A percentile compares a stretch with the other conserved stretches of the same genome.
Conservation (phyloP, 2,113 vertebrate genomes). For the Rissa tridactyla region DNA sequence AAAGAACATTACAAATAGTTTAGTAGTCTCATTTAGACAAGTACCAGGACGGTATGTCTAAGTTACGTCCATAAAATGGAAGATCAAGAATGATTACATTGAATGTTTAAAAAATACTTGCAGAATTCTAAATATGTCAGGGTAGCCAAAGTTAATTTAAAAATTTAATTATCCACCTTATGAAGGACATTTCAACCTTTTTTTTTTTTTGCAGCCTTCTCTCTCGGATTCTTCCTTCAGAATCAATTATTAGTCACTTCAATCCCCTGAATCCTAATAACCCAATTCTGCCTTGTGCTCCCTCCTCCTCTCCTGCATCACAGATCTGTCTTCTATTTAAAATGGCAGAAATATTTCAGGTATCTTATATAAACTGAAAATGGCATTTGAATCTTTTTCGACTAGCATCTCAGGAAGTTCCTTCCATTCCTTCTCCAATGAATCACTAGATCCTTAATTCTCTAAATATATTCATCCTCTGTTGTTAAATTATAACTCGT, state of each 20-base stretch:
- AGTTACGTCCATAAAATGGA: background rate
- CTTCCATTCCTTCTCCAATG: conserved; percentile 4
- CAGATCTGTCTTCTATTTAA: background rate
- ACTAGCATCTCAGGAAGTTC: conserved; percentile 20
- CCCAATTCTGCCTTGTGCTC: conserved; percentile 10
- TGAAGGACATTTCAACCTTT: conserved; percentile 44
- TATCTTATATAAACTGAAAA: background rate
- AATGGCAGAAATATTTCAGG: conserved; percentile 14
- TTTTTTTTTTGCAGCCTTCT: background rate
- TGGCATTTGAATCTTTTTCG: background rate
- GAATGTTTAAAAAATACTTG: background rate
- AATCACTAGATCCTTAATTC: background rate
- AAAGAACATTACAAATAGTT: background rate
- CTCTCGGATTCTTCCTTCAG: conserved; percentile 8
- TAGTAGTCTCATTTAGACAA: background rate
- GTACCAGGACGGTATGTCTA: background rate
- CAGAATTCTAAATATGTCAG: conserved; percentile 11
- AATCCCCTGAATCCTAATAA: conserved; percentile 36
- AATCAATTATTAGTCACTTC: conserved; percentile 9
- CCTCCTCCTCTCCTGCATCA: conserved; percentile 20
- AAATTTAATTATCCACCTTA: conserved; percentile 29
- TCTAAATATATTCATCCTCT: background rate
- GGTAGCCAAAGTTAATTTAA: conserved; percentile 20
- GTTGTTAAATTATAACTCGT: background rate
- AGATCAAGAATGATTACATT: background rate